These are phyloP conservation scores for Heliothis peltigera DNA, from an alignment of 2,888 invertebrate species.

Conservation along the genomic window DNA sequence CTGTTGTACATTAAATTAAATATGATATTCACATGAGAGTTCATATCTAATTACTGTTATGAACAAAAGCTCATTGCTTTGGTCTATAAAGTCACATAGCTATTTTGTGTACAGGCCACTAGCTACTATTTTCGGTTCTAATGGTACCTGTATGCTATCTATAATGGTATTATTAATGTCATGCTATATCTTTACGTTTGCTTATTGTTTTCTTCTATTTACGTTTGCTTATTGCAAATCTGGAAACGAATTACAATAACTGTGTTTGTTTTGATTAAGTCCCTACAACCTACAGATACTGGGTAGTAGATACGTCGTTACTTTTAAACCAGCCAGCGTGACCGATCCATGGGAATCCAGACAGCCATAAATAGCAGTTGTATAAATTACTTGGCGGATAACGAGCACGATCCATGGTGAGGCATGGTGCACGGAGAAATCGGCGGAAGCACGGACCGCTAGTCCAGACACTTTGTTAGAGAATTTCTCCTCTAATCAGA, in stretches of 20 bases:
- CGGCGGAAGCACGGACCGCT: slow-evolving; percentile 68
- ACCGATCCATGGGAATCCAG: slow-evolving; percentile 57
- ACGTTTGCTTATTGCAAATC: no score
- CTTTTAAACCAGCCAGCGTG: slow-evolving; percentile 45
- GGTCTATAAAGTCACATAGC: background rate
- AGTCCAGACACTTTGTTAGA: slow-evolving; percentile 55
- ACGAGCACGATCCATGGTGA: slow-evolving; percentile 51
- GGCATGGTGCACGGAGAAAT: slow-evolving; percentile 64
- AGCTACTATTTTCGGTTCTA: no score
- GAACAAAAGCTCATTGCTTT: slow-evolving; percentile 11
- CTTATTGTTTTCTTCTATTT: no score
- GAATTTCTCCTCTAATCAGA: slow-evolving; percentile 58
- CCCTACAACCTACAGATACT: slow-evolving; percentile 21
- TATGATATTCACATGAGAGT: background rate
- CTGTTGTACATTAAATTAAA: slow-evolving; percentile 19
- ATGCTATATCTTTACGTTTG: no score
- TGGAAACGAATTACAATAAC: background rate
- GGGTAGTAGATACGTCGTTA: slow-evolving; percentile 18
- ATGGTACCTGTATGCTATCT: no score
- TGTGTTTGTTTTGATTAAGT: slow-evolving; percentile 45
- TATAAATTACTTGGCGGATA: slow-evolving; percentile 60
- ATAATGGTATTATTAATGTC: no score
- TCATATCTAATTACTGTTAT: slow-evolving; percentile 24
- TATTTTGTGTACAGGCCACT: background rate
- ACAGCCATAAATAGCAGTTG: slow-evolving; percentile 59